phyloP scores from a whole-genome alignment of 2,888 invertebrate genomes.

The Paralinhomoeus sp. region DNA sequence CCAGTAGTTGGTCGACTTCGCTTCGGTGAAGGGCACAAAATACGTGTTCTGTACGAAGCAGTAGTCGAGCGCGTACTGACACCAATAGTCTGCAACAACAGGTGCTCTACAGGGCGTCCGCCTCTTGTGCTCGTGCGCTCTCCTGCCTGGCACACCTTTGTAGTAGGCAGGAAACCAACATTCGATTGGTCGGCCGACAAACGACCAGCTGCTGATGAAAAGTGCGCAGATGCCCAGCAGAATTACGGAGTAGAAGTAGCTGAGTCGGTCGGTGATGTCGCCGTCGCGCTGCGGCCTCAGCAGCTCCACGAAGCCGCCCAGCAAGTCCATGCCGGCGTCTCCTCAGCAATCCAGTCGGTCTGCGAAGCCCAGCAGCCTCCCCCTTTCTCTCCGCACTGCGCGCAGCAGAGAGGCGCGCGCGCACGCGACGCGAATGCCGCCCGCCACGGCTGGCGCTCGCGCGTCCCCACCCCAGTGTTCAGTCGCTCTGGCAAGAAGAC shows the following conservation, averaged over 20 bases:
- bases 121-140: no score
- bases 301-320: not conserved
- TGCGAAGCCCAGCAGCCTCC: no score
- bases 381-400: no score
- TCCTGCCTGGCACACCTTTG: no score
- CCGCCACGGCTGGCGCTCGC: no score
- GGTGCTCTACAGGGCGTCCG: no score
- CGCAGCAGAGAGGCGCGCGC: no score
- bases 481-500: no score
- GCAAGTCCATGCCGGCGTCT: slow-evolving; percentile 2
- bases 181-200: slow-evolving; percentile 33
- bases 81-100: slow-evolving; percentile 25
- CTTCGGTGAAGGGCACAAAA: slow-evolving; percentile 29
- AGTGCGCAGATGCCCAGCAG: slow-evolving; percentile 31
- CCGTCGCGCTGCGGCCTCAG: slow-evolving; percentile 21
- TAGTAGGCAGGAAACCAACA: slow-evolving; percentile 35
- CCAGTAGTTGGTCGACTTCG: slow-evolving; percentile 14
- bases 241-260: slow-evolving; percentile 30
- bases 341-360: no score
- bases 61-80: slow-evolving; percentile 32
- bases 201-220: slow-evolving; percentile 31
- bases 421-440: no score
- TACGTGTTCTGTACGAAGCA: slow-evolving; percentile 35
- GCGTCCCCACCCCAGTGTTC: no score
- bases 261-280: slow-evolving; percentile 27